phyloP scores from a whole-genome alignment of 1,140 invertebrate species.

The Trypoxylus dichotomus region DNA sequence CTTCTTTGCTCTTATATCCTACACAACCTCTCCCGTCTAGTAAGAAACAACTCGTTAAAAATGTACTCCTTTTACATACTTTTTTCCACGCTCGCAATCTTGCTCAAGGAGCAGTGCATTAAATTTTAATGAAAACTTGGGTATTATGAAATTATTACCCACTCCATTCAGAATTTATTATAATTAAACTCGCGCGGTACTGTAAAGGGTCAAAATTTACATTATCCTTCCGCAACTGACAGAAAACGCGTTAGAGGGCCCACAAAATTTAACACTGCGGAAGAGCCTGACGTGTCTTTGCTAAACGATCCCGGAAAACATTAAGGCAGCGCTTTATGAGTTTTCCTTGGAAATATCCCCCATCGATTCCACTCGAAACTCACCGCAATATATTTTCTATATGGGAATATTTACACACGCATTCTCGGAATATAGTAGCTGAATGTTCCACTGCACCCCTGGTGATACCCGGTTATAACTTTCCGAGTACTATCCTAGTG shows the following conservation, averaged over 20 bases:
- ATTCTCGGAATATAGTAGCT: constrained; percentile 17
- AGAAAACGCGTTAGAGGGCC: background rate
- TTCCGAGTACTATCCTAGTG: background rate
- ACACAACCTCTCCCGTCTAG: too few relatives aligned
- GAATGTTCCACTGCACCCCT: constrained; percentile 11
- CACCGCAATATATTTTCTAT: constrained; percentile 20
- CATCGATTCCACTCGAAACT: constrained; percentile 16
- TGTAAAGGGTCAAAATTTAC: background rate
- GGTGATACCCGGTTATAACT: constrained; percentile 6
- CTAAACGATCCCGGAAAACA: constrained; percentile 8
- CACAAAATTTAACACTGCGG: constrained; percentile 14
- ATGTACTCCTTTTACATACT: too few relatives aligned
- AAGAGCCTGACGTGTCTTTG: background rate
- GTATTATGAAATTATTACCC: background rate
- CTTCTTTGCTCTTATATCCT: too few relatives aligned
- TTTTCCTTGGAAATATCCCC: constrained; percentile 21
- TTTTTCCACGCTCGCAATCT: background rate
- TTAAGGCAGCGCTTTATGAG: constrained; percentile 14
- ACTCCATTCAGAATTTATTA: background rate
- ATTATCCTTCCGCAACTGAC: background rate
- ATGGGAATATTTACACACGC: constrained; percentile 9
- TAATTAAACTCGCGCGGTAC: background rate
- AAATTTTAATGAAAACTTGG: constrained; percentile 28
- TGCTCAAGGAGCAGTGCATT: constrained; percentile 11
- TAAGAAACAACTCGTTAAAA: too few relatives aligned